Conservation (phyloP, 2,113 vertebrate genomes). For the Zeus faber region DNA sequence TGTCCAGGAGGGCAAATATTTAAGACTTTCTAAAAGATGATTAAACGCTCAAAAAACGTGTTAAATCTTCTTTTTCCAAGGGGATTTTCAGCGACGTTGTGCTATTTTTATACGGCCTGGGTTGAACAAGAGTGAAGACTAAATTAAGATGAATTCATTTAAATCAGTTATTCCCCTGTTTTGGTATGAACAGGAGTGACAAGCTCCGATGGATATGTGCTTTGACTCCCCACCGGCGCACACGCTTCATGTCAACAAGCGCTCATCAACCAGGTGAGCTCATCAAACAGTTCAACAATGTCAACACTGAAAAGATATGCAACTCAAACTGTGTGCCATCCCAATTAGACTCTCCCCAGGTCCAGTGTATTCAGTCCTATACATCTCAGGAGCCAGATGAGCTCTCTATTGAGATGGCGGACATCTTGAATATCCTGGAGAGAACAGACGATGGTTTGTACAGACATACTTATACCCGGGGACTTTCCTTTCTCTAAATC, state of each 20-base stretch:
- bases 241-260: slow-evolving; percentile 89
- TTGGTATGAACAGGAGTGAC: slow-evolving; percentile 80
- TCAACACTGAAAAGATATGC: background rate
- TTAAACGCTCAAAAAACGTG: no score
- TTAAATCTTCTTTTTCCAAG: no score
- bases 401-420: slow-evolving; percentile 91
- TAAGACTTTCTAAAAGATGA: no score
- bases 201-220: slow-evolving; percentile 96
- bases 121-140: no score
- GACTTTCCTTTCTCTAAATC: no score
- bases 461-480: background rate
- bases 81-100: no score
- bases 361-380: slow-evolving; percentile 94
- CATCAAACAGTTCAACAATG: slow-evolving; percentile 50
- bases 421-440: slow-evolving; percentile 90
- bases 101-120: no score
- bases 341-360: slow-evolving; percentile 87
- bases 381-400: slow-evolving; percentile 92
- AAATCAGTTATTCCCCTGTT: no score
- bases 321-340: slow-evolving; percentile 5
- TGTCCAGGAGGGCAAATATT: no score
- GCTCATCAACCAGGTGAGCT: slow-evolving; percentile 85
- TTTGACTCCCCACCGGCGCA: slow-evolving; percentile 88
- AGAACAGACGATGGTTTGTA: slow-evolving; percentile 86
- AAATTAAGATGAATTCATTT: no score